Percentiles rank a stretch among this genome's conserved stretches.
These are phyloP conservation scores for Drosophila azteca DNA, from an alignment of 1,140 invertebrate genomes.

Conservation along the genomic window DNA sequence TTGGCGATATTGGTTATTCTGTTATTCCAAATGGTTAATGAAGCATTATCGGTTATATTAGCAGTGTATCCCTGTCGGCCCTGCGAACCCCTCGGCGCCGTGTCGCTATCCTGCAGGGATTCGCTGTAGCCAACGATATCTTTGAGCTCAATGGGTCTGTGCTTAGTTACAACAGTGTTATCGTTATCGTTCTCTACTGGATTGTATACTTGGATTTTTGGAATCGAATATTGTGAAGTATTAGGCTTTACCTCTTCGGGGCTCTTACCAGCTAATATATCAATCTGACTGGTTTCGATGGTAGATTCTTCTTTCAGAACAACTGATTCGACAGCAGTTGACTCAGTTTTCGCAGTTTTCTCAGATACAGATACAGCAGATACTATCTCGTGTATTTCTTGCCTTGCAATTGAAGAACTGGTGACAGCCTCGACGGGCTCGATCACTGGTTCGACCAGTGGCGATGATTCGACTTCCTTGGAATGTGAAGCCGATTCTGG, in stretches of 20 bases:
- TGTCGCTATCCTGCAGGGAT: constrained; percentile 66
- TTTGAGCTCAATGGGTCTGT: constrained; percentile 66
- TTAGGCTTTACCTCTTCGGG: constrained; percentile 21
- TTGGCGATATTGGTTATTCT: constrained; percentile 60
- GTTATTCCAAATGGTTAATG: constrained; percentile 79
- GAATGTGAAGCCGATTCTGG: constrained; percentile 25
- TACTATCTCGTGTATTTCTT: constrained; percentile 2
- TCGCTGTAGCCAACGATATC: constrained; percentile 74
- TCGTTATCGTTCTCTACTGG: constrained; percentile 34
- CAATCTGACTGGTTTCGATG: constrained; percentile 23
- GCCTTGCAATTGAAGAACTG: neutral
- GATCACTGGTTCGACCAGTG: constrained; percentile 9
- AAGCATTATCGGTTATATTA: constrained; percentile 77
- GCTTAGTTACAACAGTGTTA: constrained; percentile 50
- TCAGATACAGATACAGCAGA: neutral
- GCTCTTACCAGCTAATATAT: constrained; percentile 62
- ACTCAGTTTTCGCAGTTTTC: too few relatives aligned
- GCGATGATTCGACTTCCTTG: constrained; percentile 23
- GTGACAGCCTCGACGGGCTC: too few relatives aligned
- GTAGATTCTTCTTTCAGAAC: constrained; percentile 3
- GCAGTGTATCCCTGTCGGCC: constrained; percentile 43
- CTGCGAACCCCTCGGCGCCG: constrained; percentile 42
- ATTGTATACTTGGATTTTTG: constrained; percentile 53
- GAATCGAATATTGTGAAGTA: constrained; percentile 32
- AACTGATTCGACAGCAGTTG: constrained; percentile 18